These are phyloP conservation scores for Macrobrachium nipponense DNA, from an alignment of 1,140 invertebrate species.

Conservation along the genomic window DNA sequence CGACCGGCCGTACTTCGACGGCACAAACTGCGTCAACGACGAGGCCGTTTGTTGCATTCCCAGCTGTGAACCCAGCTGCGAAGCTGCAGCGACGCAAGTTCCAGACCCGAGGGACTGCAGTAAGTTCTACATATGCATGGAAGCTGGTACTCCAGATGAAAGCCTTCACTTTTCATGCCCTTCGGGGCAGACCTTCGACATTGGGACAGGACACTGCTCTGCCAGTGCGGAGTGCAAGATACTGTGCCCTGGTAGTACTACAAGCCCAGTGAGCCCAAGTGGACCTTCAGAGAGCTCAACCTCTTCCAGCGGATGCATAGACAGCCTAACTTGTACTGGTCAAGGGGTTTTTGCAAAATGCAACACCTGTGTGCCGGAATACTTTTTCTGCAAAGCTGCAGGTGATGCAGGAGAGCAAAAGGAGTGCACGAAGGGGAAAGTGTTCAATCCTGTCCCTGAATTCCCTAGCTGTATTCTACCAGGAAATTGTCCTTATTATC, in stretches of 20 bases:
- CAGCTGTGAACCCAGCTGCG: constrained; percentile 1
- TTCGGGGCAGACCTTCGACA: constrained; percentile 8
- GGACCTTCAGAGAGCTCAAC: not conserved
- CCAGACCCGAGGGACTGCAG: constrained; percentile 24
- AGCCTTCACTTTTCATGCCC: constrained; percentile 6
- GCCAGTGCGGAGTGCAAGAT: not conserved
- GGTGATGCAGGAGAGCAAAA: not conserved
- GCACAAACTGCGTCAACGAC: not conserved
- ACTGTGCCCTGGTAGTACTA: not conserved
- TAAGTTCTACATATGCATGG: constrained; percentile 33
- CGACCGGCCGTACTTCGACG: not conserved
- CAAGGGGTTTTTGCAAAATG: not conserved
- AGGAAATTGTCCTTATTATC: not conserved
- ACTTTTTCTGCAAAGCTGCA: not conserved
- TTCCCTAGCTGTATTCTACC: constrained; percentile 16
- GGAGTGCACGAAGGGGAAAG: not conserved
- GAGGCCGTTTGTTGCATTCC: not conserved
- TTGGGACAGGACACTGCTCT: not conserved
- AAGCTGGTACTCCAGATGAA: not conserved
- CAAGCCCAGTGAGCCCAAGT: not conserved
- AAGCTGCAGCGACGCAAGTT: not conserved
- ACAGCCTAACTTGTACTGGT: not conserved
- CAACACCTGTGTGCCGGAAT: not conserved
- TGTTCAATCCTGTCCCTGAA: not conserved
- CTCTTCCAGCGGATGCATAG: not conserved